Conservation (phyloP, 2,888 invertebrate genomes). For the Polyploca ridens region DNA sequence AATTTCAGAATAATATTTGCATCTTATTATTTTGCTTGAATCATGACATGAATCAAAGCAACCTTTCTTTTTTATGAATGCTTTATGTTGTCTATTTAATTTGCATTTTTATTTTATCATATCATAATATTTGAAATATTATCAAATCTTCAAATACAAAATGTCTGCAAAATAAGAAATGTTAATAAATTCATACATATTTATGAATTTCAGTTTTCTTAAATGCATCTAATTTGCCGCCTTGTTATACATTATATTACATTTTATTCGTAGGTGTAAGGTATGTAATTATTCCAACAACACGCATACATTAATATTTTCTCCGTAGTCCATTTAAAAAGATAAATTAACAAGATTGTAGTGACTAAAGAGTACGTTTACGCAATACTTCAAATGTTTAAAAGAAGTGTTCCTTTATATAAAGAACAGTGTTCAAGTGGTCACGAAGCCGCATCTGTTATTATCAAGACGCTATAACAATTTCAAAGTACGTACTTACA, state of each 20-base stretch:
- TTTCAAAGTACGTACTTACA: slow-evolving; percentile 65
- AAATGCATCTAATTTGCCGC: neutral
- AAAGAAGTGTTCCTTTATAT: slow-evolving; percentile 26
- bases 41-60: too few relatives aligned
- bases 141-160: too few relatives aligned
- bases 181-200: too few relatives aligned
- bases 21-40: too few relatives aligned
- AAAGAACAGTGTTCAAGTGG: slow-evolving; percentile 48
- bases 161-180: too few relatives aligned
- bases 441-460: slow-evolving; percentile 71
- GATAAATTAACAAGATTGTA: slow-evolving; percentile 10
- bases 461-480: slow-evolving; percentile 76
- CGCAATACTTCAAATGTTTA: slow-evolving; percentile 24
- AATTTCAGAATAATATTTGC: too few relatives aligned
- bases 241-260: slow-evolving; percentile 12
- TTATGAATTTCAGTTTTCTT: too few relatives aligned
- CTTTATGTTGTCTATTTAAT: too few relatives aligned
- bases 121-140: too few relatives aligned
- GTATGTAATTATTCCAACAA: slow-evolving; percentile 3
- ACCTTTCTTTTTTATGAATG: too few relatives aligned
- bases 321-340: slow-evolving; percentile 8
- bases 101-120: too few relatives aligned
- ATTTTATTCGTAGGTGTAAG: neutral
- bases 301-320: slow-evolving; percentile 5
- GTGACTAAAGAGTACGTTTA: slow-evolving; percentile 1